Evolutionary conservation across 2,888 invertebrate species (phyloP), one percentile per base, ranked within the genome.

Genomic region (Thymelicus sylvestris): DNA sequence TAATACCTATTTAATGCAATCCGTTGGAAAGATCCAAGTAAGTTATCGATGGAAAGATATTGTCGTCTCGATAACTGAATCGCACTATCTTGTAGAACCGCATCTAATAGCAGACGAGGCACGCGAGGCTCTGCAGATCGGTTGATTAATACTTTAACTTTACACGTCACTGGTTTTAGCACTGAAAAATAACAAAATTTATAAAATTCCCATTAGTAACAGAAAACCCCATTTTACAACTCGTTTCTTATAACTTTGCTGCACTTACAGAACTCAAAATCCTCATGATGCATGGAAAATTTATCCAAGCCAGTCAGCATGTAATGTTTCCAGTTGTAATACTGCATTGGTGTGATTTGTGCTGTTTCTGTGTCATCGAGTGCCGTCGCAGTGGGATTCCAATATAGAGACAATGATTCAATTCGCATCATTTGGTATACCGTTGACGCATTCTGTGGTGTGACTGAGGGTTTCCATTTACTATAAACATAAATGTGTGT

Each of bases 201-300:
- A 8, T 44, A 8, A 10, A 44, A 44, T 8, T 44, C 10, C 12
- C 4, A 4, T 4, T 12, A 0, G 10, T 1, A 10, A 12, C 2
- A 44, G 12, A 6, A 8, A 2, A 31, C 31, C 31, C 3, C 5
- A 31, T 1, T 44, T 44, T 12, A 44, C 2, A 2, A 44, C 1
- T 12, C 4, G 3, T 44, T 44, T 3, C 44, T 12, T 8, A 44
- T 0, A 44, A 44, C 12, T 44, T 1, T 31, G 31, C 8, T 57
- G n/a, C 24, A 95, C 96, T 95, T 89, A 97, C 97, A 91, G 87
- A 97, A 97, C 80, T 97, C 96, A 85, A 97, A 97, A 73, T 96
- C 96, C 83, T 97, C 96, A 74, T 95, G 95, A 81, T 96, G 96
- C 91, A 97, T 96, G 19, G 96, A 95, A 84, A 97, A 97, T 77